Conservation (phyloP, 2,797 vertebrate genomes). For the Epinephelus awoara region DNA sequence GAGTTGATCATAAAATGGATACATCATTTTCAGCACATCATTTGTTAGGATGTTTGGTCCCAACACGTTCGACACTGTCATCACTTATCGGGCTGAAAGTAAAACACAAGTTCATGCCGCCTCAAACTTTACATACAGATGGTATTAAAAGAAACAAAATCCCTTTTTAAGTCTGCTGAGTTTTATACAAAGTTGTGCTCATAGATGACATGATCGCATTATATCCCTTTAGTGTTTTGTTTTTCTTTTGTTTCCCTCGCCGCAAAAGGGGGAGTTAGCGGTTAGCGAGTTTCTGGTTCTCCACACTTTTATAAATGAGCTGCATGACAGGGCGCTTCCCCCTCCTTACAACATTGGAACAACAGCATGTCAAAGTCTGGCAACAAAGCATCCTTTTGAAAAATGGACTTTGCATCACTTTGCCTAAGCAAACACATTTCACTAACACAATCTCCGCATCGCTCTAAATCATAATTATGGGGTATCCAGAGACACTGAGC, state of each 20-base stretch:
- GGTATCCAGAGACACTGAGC: conserved; percentile 46
- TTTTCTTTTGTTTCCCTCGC: conserved; percentile 33
- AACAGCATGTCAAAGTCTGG: conserved; percentile 62
- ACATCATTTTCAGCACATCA: conserved; percentile 24
- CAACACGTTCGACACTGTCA: background rate
- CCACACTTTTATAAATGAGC: conserved; percentile 56
- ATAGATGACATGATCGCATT: background rate
- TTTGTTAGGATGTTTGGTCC: background rate
- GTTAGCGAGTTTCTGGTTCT: conserved; percentile 40
- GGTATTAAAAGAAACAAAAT: conserved; percentile 18
- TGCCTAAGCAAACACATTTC: conserved; percentile 71
- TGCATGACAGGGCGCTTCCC: conserved; percentile 53
- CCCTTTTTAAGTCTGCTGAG: background rate
- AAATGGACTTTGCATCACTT: conserved; percentile 50
- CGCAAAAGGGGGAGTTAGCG: background rate
- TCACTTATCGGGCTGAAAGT: conserved; percentile 3
- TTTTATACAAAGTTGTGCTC: conserved; percentile 12
- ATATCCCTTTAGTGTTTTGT: conserved; percentile 5
- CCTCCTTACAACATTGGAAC: conserved; percentile 41
- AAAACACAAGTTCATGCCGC: conserved; percentile 7
- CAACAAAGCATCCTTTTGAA: conserved; percentile 54
- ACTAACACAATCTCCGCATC: conserved; percentile 56
- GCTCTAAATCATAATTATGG: conserved; percentile 65
- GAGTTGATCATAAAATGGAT: conserved; percentile 18
- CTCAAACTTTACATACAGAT: conserved; percentile 2